These are phyloP conservation scores for Ceratoteleas bidentatus DNA, from an alignment of 1,140 invertebrate species.

Conservation along the genomic window DNA sequence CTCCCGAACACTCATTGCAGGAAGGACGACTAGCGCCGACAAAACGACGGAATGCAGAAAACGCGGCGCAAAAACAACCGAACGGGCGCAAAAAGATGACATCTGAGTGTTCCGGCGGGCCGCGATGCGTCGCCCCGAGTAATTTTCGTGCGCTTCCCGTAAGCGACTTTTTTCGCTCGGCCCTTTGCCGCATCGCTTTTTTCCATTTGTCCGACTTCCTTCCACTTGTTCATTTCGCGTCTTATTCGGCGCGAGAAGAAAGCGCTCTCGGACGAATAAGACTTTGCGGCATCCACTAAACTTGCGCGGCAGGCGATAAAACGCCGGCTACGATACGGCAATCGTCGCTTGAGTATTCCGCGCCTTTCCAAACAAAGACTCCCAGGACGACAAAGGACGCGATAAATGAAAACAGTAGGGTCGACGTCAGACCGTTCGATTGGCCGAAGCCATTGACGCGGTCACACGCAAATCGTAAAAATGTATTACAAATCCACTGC, in stretches of 20 bases:
- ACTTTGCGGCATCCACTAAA: slow-evolving; percentile 56
- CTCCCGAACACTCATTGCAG: too few relatives aligned
- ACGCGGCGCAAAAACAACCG: too few relatives aligned
- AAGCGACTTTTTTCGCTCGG: slow-evolving; percentile 42
- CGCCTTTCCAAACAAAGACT: slow-evolving; percentile 32
- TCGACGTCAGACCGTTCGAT: slow-evolving; percentile 12
- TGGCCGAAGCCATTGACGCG: slow-evolving; percentile 1
- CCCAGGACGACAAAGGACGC: slow-evolving; percentile 15
- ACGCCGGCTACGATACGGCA: slow-evolving; percentile 42
- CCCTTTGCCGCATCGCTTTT: slow-evolving; percentile 37
- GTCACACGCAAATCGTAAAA: neutral
- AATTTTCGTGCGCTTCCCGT: slow-evolving; percentile 49
- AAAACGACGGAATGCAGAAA: too few relatives aligned
- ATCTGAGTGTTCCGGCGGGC: too few relatives aligned
- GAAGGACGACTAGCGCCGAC: too few relatives aligned
- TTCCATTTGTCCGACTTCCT: slow-evolving; percentile 51
- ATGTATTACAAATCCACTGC: too few relatives aligned
- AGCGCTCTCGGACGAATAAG: slow-evolving; percentile 54
- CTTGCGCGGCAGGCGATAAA: slow-evolving; percentile 41
- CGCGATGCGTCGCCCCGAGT: slow-evolving; percentile 22
- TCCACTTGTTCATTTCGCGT: slow-evolving; percentile 48
- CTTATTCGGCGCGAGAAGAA: slow-evolving; percentile 51
- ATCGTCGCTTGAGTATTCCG: slow-evolving; percentile 37
- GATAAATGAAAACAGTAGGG: slow-evolving; percentile 30
- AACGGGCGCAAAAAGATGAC: too few relatives aligned